Percentiles rank a stretch among this genome's conserved stretches.
Conservation (phyloP, 2,888 invertebrate genomes). For the Reticulitermes lucifugus region DNA sequence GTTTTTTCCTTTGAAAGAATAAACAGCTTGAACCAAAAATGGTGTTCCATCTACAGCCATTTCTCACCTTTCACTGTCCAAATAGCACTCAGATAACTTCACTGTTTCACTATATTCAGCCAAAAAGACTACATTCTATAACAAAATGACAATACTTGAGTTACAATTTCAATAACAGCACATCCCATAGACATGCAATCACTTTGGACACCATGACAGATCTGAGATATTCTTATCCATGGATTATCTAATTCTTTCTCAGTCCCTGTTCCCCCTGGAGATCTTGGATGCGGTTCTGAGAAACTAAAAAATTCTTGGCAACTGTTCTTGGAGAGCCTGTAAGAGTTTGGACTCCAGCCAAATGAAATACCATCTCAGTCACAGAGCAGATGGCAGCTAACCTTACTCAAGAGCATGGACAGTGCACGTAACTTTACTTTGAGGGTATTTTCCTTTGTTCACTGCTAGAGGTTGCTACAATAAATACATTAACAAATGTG, state of each 20-base stretch:
- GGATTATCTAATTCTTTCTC: constrained; percentile 11
- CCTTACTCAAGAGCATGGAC: constrained; percentile 38
- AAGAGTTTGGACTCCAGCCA: constrained; percentile 41
- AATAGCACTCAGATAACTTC: not conserved
- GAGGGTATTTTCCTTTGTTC: not conserved
- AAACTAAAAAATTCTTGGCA: constrained; percentile 42
- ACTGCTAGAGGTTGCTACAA: not conserved
- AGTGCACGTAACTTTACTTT: not conserved
- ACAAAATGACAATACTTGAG: not conserved
- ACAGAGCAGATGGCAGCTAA: constrained; percentile 38
- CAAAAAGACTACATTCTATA: constrained; percentile 38
- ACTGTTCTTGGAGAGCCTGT: constrained; percentile 34
- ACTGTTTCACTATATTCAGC: constrained; percentile 6
- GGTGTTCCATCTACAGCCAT: constrained; percentile 69
- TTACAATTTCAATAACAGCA: constrained; percentile 25
- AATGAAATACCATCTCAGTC: constrained; percentile 26
- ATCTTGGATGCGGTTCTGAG: constrained; percentile 39
- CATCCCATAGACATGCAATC: not conserved
- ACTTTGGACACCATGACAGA: constrained; percentile 35
- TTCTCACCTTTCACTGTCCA: not conserved
- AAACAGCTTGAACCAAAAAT: constrained; percentile 88
- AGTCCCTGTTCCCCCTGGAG: constrained; percentile 18
- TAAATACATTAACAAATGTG: not conserved
- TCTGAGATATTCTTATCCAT: constrained; percentile 25
- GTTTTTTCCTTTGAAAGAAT: constrained; percentile 94